A percentile compares a stretch with the other conserved stretches of the same genome.
These are phyloP conservation scores for Lasioglossum vierecki DNA, from an alignment of 2,888 invertebrate genomes.

Conservation along the genomic window DNA sequence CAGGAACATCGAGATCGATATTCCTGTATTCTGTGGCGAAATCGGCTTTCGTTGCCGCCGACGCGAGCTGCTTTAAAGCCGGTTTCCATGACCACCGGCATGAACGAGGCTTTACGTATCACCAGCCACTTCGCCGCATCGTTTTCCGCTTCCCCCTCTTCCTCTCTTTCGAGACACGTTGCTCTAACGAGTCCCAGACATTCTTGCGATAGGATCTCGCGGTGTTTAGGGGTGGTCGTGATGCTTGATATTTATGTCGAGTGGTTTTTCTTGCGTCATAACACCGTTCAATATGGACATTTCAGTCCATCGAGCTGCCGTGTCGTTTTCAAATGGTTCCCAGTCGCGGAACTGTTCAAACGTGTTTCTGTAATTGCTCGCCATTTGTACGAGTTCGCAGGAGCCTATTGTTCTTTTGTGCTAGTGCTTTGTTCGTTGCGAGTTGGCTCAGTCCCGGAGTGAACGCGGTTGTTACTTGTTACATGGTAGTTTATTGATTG, in stretches of 20 bases:
- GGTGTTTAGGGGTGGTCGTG: conserved; percentile 13
- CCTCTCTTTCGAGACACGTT: not conserved
- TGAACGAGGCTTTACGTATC: conserved; percentile 28
- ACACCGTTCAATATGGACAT: not conserved
- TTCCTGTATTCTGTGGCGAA: conserved; percentile 38
- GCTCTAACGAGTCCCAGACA: not conserved
- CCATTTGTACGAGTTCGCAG: not conserved
- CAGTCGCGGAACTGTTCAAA: not conserved
- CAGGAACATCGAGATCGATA: conserved; percentile 55
- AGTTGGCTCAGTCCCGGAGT: not conserved
- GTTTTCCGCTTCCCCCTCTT: conserved; percentile 4
- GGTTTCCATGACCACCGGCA: conserved; percentile 39
- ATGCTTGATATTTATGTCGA: not conserved
- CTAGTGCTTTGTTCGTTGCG: not conserved
- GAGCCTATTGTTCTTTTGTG: not conserved
- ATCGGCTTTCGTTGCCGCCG: conserved; percentile 50
- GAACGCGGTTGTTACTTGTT: not conserved
- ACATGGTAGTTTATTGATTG: conserved; percentile 5
- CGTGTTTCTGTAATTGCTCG: not conserved
- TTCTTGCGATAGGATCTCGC: conserved; percentile 3
- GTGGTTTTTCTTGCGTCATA: conserved; percentile 5
- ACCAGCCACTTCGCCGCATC: conserved; percentile 21
- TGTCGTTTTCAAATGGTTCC: not conserved
- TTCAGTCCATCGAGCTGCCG: not conserved
- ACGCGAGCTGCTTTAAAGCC: conserved; percentile 26